These are phyloP conservation scores for Ciconia stormi DNA, from an alignment of 2,113 vertebrate genomes.

Conservation along the genomic window DNA sequence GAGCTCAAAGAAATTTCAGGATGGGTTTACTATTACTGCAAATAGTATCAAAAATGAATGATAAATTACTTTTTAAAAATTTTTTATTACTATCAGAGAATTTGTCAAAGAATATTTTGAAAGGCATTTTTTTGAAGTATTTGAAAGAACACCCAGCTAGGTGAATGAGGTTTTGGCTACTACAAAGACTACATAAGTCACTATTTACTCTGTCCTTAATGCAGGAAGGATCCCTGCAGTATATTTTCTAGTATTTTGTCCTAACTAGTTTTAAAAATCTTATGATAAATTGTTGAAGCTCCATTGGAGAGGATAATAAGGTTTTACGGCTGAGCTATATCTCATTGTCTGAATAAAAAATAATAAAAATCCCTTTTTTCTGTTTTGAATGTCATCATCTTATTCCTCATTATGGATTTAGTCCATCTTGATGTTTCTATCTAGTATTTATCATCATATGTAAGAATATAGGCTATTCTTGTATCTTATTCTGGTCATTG, in stretches of 20 bases:
- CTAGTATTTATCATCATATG: not conserved
- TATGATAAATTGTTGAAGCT: slow-evolving; percentile 9
- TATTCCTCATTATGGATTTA: not conserved
- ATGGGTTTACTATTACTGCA: not conserved
- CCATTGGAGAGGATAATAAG: not conserved
- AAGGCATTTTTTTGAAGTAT: not conserved
- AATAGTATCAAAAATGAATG: not conserved
- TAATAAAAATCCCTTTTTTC: not conserved
- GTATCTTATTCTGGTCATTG: not conserved
- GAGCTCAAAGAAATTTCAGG: not conserved
- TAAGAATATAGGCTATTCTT: not conserved
- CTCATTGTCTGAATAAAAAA: slow-evolving; percentile 31
- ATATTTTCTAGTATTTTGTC: slow-evolving; percentile 5
- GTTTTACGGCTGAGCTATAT: slow-evolving; percentile 8
- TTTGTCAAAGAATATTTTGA: not conserved
- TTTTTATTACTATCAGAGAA: not conserved
- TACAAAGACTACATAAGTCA: not conserved
- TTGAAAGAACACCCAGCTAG: not conserved
- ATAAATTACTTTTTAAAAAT: not conserved
- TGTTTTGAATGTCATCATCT: slow-evolving; percentile 5
- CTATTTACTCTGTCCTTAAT: not conserved
- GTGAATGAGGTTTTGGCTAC: not conserved
- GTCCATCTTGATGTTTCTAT: not conserved
- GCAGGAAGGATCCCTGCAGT: not conserved
- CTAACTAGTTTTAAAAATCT: slow-evolving; percentile 18